These are phyloP conservation scores for Augochlora pura DNA, from an alignment of 1,140 invertebrate genomes.

Conservation along the genomic window DNA sequence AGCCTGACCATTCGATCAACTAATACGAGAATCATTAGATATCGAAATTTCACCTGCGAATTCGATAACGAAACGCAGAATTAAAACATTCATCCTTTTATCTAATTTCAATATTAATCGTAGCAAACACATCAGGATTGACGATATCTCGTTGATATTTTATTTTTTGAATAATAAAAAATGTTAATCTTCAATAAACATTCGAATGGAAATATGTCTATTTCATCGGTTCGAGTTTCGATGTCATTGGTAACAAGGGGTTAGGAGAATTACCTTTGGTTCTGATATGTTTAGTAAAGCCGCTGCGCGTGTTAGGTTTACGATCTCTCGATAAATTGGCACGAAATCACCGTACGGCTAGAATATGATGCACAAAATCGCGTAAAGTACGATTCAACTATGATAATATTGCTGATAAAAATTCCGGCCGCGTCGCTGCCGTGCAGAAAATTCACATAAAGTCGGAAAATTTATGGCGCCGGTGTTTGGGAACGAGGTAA, in stretches of 20 bases:
- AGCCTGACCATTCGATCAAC: too few relatives aligned
- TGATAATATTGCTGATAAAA: slow-evolving; percentile 26
- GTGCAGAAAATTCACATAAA: slow-evolving; percentile 18
- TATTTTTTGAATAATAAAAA: too few relatives aligned
- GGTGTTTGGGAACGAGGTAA: slow-evolving; percentile 7
- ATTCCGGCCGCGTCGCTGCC: slow-evolving; percentile 16
- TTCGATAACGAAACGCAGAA: too few relatives aligned
- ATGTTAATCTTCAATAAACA: too few relatives aligned
- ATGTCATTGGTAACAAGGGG: too few relatives aligned
- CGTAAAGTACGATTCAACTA: not conserved
- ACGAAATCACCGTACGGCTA: not conserved
- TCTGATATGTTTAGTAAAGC: not conserved
- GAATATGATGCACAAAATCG: not conserved
- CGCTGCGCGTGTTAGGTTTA: not conserved
- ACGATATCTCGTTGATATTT: too few relatives aligned
- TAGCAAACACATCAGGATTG: too few relatives aligned
- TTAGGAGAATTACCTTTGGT: too few relatives aligned
- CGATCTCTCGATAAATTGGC: not conserved
- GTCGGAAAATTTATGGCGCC: not conserved
- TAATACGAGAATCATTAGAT: too few relatives aligned
- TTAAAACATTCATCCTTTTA: too few relatives aligned
- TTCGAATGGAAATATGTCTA: not conserved
- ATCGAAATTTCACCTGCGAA: too few relatives aligned
- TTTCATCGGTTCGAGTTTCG: not conserved
- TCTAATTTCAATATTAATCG: too few relatives aligned